These are phyloP conservation scores for Prorops nasuta DNA, from an alignment of 1,140 invertebrate genomes.

Conservation along the genomic window DNA sequence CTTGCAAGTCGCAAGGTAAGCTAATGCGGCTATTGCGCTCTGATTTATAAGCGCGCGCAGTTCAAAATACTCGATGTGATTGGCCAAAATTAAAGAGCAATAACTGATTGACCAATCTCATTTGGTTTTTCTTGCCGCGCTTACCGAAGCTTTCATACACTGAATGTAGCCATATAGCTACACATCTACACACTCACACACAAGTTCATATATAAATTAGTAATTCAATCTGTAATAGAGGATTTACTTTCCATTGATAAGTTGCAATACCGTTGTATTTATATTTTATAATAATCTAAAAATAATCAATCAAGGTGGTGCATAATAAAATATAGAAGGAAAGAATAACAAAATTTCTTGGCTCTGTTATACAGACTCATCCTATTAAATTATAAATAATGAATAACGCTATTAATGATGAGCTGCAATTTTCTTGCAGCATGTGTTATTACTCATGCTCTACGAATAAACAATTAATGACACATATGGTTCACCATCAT, in stretches of 20 bases:
- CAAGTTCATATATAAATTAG: too few relatives aligned
- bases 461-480: neutral
- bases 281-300: neutral
- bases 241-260: neutral
- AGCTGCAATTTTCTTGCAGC: neutral
- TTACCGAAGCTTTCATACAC: too few relatives aligned
- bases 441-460: neutral
- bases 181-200: too few relatives aligned
- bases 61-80: too few relatives aligned
- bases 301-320: neutral
- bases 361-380: neutral
- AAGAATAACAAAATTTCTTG: neutral
- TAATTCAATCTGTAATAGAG: too few relatives aligned
- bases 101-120: too few relatives aligned
- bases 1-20: neutral
- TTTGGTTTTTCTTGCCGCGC: too few relatives aligned
- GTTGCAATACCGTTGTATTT: neutral
- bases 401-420: neutral
- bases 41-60: too few relatives aligned
- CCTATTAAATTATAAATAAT: neutral
- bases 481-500: conserved; percentile 9
- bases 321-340: neutral
- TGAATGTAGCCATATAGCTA: too few relatives aligned
- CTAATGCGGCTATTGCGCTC: neutral
- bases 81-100: too few relatives aligned